Evolutionary conservation across 2,113 vertebrate species (phyloP), one percentile per base, ranked within the genome.

Genomic region (Gnathonemus longibarbis): DNA sequence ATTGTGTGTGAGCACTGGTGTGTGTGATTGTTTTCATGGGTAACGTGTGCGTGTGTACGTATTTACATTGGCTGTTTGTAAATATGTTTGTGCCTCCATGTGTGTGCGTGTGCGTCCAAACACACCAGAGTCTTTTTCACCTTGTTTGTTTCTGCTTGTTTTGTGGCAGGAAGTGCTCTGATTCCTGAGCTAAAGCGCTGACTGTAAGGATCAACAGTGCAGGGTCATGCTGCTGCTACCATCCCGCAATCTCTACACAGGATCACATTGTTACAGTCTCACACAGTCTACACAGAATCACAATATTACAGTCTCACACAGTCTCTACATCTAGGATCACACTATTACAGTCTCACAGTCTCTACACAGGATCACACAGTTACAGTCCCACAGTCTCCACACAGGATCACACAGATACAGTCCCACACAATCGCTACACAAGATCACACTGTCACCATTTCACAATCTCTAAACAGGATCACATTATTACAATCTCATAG

Each of bases 11-110:
- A 84, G 77, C 53, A 70, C 45, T 91, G 92, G 92, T 92, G 58
- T 90, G 93, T 91, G 87, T 91, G 11, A n/a, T 48, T 88, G 87
- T 88, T 48, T 88, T 52, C 50, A 53, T 87, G 85, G 49, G 13
- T 89, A 92, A 91, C 91, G 90, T 86, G 90, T 92, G 91, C 62
- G 62, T 39, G 31, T 90, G 89, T 93, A 93, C 92, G 91, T 90
- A 91, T 91, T 87, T 77, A 58, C 27, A 84, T 50, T 53, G 15
- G 85, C 48, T n/a, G 24, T 56, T 35, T 90, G 49, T 92, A 93
- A 90, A 90, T 91, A 89, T 92, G 89, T 91, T 90, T 90, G 89
- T 91, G 87, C 89, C 48, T 83, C 89, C 90, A 87, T 91, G 91
- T 86, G 88, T 90, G 90, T 89, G 91, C 89, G 91, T 90, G 53